These are phyloP conservation scores for Dioctria linearis DNA, from an alignment of 2,888 invertebrate species.

Conservation along the genomic window DNA sequence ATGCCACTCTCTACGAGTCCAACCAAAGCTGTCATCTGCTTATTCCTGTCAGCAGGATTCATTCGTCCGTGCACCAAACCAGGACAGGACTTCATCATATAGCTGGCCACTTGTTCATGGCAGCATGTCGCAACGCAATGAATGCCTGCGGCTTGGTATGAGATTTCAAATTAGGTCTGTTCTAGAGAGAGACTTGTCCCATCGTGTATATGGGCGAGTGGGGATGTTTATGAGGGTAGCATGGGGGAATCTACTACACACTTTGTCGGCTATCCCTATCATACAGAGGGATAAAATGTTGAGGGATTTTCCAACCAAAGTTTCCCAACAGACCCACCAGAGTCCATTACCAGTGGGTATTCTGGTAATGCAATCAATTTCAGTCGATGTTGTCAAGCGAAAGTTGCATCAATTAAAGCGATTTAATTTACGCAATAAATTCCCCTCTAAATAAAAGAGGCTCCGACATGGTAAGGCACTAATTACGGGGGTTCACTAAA, in stretches of 20 bases:
- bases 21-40: conserved; percentile 14
- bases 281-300: conserved; percentile 19
- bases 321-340: not conserved
- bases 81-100: conserved; percentile 3
- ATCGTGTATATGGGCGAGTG: not conserved
- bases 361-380: conserved; percentile 40
- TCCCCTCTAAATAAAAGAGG: not conserved
- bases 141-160: conserved; percentile 2
- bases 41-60: conserved; percentile 35
- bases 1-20: conserved; percentile 5
- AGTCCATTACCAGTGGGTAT: conserved; percentile 7
- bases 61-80: not conserved
- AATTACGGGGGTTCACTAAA: not conserved
- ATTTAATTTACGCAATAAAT: conserved; percentile 39
- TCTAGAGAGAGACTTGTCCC: not conserved
- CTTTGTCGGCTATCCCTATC: not conserved
- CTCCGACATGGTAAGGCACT: not conserved
- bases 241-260: not conserved
- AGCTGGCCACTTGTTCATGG: conserved; percentile 28
- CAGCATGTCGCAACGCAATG: conserved; percentile 46
- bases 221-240: too few relatives aligned
- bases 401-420: conserved; percentile 38
- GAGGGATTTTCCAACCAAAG: conserved; percentile 8
- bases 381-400: conserved; percentile 35
- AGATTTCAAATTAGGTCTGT: conserved; percentile 44